Percentiles rank a stretch among this genome's conserved stretches.
Conservation (phyloP, 92 coral and sea anemone species). For the Diadumene lineata region DNA sequence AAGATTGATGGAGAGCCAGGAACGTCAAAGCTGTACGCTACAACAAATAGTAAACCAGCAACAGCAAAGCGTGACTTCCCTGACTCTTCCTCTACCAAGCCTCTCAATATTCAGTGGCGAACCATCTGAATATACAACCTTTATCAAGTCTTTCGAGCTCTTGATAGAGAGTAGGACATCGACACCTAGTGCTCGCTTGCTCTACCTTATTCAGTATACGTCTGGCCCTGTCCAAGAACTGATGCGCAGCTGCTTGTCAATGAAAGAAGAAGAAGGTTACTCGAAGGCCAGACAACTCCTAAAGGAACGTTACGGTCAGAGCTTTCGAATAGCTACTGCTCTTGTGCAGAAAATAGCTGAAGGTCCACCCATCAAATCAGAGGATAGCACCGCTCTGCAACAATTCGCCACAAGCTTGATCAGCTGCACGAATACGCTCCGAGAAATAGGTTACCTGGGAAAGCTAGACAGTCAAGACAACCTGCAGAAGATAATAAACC, state of each 20-base stretch:
- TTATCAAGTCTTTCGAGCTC: constrained; percentile 61
- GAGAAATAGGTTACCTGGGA: constrained; percentile 60
- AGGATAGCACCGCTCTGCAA: constrained; percentile 63
- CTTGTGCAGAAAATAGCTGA: constrained; percentile 38
- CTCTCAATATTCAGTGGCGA: constrained; percentile 55
- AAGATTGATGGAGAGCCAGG: constrained; percentile 35
- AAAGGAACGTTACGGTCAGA: constrained; percentile 66
- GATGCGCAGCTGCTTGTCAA: constrained; percentile 63
- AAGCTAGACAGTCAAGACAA: constrained; percentile 65
- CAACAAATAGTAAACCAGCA: constrained; percentile 41
- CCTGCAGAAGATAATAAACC: constrained; percentile 36
- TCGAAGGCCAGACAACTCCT: constrained; percentile 47
- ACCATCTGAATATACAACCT: constrained; percentile 49
- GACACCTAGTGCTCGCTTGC: too few species aligned
- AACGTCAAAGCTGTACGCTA: constrained; percentile 27
- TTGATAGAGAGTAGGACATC: constrained; percentile 51
- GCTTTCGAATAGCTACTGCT: constrained; percentile 55
- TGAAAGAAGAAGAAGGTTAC: constrained; percentile 55
- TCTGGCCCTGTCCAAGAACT: constrained; percentile 64
- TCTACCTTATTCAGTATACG: too few species aligned
- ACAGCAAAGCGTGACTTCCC: constrained; percentile 55
- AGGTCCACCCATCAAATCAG: constrained; percentile 58
- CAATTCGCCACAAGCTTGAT: constrained; percentile 58
- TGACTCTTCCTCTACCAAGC: constrained; percentile 59
- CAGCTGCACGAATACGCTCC: constrained; percentile 62